phyloP scores from a whole-genome alignment of 1,140 invertebrate species.

The Episyrphus balteatus region DNA sequence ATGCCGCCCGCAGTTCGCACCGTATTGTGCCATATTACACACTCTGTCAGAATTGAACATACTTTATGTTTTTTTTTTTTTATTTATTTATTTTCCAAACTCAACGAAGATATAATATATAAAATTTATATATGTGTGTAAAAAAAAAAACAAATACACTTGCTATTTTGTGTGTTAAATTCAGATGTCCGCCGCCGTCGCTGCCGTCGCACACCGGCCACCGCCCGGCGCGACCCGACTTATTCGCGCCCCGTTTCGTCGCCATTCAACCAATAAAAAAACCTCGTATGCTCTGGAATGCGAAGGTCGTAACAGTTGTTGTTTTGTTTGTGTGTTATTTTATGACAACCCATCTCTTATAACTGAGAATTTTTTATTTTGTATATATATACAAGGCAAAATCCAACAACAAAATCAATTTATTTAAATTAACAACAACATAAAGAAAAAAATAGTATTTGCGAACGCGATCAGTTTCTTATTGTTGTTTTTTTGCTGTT shows the following conservation, averaged over 20 bases:
- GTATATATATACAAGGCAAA: too few relatives aligned
- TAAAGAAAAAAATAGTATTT: neutral
- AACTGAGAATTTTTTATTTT: neutral
- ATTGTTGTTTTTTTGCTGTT: too few relatives aligned
- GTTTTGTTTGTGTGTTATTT: neutral
- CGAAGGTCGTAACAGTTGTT: neutral
- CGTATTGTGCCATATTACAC: too few relatives aligned
- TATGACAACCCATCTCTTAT: neutral
- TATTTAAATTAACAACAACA: neutral
- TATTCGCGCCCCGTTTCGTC: neutral
- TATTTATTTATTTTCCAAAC: too few relatives aligned
- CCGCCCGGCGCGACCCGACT: neutral
- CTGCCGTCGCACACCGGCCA: neutral
- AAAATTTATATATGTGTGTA: neutral
- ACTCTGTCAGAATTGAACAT: too few relatives aligned
- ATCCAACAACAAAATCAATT: neutral
- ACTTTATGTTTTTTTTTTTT: neutral
- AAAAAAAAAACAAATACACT: neutral
- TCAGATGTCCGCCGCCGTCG: neutral
- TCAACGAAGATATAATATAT: too few relatives aligned
- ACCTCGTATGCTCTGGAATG: neutral
- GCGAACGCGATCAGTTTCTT: neutral
- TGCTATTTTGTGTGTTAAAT: neutral
- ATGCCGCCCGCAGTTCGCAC: too few relatives aligned
- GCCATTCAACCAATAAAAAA: neutral